Evolutionary conservation across 2,113 vertebrate genomes (phyloP).

Genomic region (Panthera leo): DNA sequence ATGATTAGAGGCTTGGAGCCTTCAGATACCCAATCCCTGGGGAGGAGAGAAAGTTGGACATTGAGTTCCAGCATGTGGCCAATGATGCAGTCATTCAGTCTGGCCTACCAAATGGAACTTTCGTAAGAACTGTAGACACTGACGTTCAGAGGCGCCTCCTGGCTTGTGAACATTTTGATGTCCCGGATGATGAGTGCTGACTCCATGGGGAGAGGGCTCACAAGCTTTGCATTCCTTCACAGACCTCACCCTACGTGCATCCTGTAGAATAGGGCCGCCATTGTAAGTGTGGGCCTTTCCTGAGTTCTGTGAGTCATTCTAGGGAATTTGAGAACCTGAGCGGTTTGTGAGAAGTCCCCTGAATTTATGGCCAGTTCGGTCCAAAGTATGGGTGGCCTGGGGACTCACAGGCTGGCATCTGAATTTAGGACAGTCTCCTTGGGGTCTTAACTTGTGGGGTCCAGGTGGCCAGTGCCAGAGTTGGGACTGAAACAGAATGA

Average conservation of each 20-base stretch:
- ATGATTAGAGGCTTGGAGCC: not conserved
- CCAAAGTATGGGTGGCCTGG: no score
- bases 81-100: not conserved
- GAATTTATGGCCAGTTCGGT: not conserved
- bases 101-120: fast-evolving
- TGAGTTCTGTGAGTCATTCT: no score
- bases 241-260: fast-evolving
- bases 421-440: not conserved
- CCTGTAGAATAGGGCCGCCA: not conserved
- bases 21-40: not conserved
- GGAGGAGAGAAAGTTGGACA: fast-evolving
- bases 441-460: not conserved
- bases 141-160: no score
- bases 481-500: fast-evolving
- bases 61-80: not conserved
- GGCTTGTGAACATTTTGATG: not conserved
- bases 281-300: not conserved
- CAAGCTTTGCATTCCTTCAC: fast-evolving
- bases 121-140: fast-evolving
- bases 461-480: fast-evolving
- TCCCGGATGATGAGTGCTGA: not conserved
- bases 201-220: not conserved
- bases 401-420: not conserved
- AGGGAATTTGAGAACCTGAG: not conserved
- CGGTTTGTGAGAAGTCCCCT: not conserved